phyloP scores from a whole-genome alignment of 2,113 vertebrate genomes.

The Pluvianellus socialis region DNA sequence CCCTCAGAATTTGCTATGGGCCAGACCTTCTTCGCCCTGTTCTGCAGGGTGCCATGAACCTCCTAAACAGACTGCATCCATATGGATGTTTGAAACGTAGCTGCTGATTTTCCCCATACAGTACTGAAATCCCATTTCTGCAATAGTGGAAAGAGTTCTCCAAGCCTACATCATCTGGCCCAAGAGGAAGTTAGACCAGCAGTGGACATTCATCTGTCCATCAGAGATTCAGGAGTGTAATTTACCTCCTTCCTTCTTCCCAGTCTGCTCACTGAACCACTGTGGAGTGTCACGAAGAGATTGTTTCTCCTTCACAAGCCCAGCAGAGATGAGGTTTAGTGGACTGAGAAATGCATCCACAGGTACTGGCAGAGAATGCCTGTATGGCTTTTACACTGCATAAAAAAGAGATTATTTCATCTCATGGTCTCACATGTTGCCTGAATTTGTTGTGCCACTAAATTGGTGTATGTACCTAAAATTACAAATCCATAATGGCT shows the following conservation, averaged over 20 bases:
- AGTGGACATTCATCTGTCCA: not conserved
- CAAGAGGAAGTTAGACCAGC: not conserved
- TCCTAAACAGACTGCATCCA: not conserved
- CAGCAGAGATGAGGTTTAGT: not conserved
- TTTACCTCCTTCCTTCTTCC: not conserved
- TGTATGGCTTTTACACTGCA: not conserved
- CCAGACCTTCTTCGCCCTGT: not conserved
- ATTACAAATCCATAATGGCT: not conserved
- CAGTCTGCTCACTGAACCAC: not conserved
- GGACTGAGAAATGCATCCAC: not conserved
- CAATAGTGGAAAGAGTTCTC: not conserved
- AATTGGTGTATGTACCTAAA: not conserved
- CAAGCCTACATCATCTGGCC: not conserved
- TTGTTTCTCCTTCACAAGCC: not conserved
- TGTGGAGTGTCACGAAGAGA: not conserved
- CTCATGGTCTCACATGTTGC: not conserved
- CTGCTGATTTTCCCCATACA: not conserved
- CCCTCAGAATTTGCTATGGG: not conserved
- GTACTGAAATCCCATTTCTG: not conserved
- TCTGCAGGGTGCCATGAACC: not conserved
- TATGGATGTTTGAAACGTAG: not conserved
- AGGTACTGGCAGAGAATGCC: not conserved
- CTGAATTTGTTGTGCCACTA: not conserved
- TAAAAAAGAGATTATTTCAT: not conserved
- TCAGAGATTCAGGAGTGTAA: not conserved